These are phyloP conservation scores for Acrobasis suavella DNA, from an alignment of 2,888 invertebrate species.

Conservation along the genomic window DNA sequence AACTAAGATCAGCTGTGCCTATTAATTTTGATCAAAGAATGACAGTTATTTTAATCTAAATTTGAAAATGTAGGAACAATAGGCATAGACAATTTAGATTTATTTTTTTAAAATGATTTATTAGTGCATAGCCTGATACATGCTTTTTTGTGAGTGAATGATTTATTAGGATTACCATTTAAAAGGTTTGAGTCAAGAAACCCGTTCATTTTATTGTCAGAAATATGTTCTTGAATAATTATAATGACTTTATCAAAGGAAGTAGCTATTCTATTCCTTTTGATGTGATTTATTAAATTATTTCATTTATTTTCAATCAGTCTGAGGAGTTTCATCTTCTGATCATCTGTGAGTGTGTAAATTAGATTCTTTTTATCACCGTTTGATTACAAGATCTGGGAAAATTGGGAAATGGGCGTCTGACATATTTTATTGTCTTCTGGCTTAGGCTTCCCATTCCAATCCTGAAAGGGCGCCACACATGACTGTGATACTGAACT, in stretches of 20 bases:
- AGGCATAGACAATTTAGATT: constrained; percentile 12
- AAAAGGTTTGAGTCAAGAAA: neutral
- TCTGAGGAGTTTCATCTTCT: neutral
- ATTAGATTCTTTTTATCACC: neutral
- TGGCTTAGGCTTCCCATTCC: too few species aligned
- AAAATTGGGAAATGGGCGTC: neutral
- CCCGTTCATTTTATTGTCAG: neutral
- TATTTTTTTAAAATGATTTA: constrained; percentile 22
- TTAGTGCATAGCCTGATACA: neutral
- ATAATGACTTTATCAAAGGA: constrained; percentile 4
- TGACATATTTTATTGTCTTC: too few species aligned
- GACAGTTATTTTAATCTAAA: constrained; percentile 24
- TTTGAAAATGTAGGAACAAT: constrained; percentile 15
- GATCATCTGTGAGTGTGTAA: neutral
- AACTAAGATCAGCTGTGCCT: constrained; percentile 38
- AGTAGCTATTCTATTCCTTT: neutral
- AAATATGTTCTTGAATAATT: neutral
- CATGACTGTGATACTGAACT: too few species aligned
- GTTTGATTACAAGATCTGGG: neutral
- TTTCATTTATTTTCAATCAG: neutral
- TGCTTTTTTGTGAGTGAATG: constrained; percentile 5
- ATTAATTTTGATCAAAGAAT: constrained; percentile 40
- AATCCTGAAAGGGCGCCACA: too few species aligned
- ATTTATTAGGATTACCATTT: neutral
- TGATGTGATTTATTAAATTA: neutral